Base-by-base conservation (phyloP, 2,888 invertebrate genomes). In the Lamellibrachia satsuma region DNA sequence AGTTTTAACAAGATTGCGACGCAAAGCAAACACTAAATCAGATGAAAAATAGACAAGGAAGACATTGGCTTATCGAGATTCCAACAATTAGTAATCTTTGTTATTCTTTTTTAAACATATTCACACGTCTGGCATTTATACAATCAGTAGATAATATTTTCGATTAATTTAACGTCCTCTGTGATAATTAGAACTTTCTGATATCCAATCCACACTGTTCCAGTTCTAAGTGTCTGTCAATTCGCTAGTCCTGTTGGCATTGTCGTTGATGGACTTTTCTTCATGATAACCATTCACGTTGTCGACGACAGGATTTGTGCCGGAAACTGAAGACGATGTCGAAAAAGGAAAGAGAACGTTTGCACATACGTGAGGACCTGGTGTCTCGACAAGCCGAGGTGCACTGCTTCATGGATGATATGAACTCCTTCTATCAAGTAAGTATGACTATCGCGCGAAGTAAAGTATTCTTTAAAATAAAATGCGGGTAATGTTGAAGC, bases 341-440 rank as follows among this genome's bases (percentile, higher is more conserved):
- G 22, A 75, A 51, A 75, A 39, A 90, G 7, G 90, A 92, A 11
- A 60, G 51, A n/a, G 9, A 91, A 11, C 55, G 57, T 39, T 27
- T 91, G 39, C 91, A 91, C 55, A 91, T 91, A 11, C 52, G 52
- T n/a, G 51, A 51, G 75, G 75, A 92, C 52, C 7, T 39, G 3
- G 92, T 93, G 22, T 92, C 92, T 39, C 52, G 92, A 9, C 52
- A 93, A 60, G 93, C 93, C 1, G 94, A 94, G 57, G 93, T 94
- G 52, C 22, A 90, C n/a, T 94, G 94, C 90, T 94, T 94, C 57
- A 92, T 95, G 7, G 92, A 94, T 7, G 93, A 94, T n/a, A 94
- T 94, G 93, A 90, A 94, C 27, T 51, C 60, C 9, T 94, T 94
- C 75, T 93, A 92, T n/a, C 22, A n/a, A 11, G 75, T 75, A 75